A percentile compares a stretch with the other conserved stretches of the same genome.
Evolutionary conservation across 92 coral and sea anemone species (phyloP).

Genomic region (Phymanthus crucifer): DNA sequence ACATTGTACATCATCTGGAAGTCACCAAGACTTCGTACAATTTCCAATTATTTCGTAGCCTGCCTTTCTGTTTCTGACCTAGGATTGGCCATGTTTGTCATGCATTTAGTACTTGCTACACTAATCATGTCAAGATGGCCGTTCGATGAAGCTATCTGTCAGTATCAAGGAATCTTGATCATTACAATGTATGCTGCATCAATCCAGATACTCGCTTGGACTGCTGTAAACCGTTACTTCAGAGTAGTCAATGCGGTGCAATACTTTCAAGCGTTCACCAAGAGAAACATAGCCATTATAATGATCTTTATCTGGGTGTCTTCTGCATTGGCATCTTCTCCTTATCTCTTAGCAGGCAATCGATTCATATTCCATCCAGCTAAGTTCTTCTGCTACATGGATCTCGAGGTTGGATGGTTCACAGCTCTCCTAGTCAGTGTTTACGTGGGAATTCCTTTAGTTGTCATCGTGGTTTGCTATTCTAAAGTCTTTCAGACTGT

Average conservation of each 20-base stretch:
- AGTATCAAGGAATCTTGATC: constrained; percentile 48
- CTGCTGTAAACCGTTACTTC: constrained; percentile 57
- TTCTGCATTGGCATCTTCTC: constrained; percentile 31
- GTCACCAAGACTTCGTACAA: constrained; percentile 22
- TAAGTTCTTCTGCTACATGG: constrained; percentile 36
- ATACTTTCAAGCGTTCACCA: constrained; percentile 33
- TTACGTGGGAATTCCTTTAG: too few species aligned
- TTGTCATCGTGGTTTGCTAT: too few species aligned
- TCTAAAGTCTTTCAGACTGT: too few species aligned
- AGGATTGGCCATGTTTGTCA: constrained; percentile 31
- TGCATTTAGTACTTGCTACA: constrained; percentile 23
- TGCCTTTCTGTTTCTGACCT: constrained; percentile 61
- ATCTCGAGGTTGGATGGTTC: too few species aligned
- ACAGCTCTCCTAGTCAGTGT: too few species aligned
- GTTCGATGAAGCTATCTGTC: constrained; percentile 43
- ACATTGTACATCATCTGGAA: constrained; percentile 24
- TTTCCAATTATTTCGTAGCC: constrained; percentile 48
- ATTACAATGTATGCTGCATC: constrained; percentile 42
- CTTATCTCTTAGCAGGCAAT: constrained; percentile 52
- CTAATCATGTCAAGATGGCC: constrained; percentile 51
- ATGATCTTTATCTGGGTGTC: constrained; percentile 37
- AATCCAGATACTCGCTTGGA: constrained; percentile 53
- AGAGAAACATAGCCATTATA: constrained; percentile 15
- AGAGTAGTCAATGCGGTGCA: constrained; percentile 38
- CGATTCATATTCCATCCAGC: constrained; percentile 52